These are phyloP conservation scores for Deilephila elpenor DNA, from an alignment of 2,888 invertebrate genomes.

Conservation along the genomic window DNA sequence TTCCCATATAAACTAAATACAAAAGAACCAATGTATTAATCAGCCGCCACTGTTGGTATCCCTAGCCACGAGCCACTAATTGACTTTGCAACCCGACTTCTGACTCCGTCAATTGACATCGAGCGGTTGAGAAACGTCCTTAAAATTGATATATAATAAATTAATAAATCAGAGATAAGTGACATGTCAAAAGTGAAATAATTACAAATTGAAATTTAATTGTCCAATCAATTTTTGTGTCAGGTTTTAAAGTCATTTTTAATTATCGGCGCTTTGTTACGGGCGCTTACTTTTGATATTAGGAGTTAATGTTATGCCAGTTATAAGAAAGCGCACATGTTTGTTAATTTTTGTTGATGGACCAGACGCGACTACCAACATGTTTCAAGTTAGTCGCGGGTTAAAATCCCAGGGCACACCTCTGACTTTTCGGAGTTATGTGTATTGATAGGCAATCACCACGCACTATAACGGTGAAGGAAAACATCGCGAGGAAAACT, in stretches of 20 bases:
- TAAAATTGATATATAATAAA: conserved; percentile 31
- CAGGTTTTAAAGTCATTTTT: neutral
- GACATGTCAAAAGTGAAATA: neutral
- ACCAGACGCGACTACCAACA: too few species aligned
- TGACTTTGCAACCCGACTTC: conserved; percentile 55
- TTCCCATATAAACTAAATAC: too few species aligned
- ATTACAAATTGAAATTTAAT: conserved; percentile 3
- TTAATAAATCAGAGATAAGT: neutral
- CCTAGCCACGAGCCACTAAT: conserved; percentile 53
- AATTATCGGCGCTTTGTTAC: neutral
- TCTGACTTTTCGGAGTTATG: too few species aligned
- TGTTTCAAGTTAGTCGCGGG: too few species aligned
- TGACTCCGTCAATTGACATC: conserved; percentile 52
- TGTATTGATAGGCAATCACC: too few species aligned
- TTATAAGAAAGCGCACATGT: neutral
- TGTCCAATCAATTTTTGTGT: conserved; percentile 8
- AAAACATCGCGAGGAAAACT: too few species aligned
- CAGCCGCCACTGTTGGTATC: neutral
- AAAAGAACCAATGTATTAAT: too few species aligned
- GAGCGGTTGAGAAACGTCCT: conserved; percentile 44
- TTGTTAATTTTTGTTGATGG: too few species aligned
- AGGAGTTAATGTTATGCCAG: neutral
- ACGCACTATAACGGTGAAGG: too few species aligned
- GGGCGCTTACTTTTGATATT: neutral
- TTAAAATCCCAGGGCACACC: too few species aligned